These are phyloP conservation scores for Zoanthus solanderi DNA, from an alignment of 92 coral and sea anemone genomes.

Conservation along the genomic window DNA sequence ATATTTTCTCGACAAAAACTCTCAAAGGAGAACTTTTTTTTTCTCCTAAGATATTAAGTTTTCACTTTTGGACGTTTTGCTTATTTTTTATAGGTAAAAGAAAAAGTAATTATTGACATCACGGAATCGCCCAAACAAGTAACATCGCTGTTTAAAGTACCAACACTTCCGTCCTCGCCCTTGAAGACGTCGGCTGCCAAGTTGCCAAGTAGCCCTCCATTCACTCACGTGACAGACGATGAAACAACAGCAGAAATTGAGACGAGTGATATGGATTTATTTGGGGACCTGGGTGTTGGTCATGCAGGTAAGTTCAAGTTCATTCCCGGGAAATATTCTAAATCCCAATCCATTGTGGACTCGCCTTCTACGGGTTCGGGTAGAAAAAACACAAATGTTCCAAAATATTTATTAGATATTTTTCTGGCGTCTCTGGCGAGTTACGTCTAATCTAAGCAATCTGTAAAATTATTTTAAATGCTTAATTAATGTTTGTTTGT, in stretches of 20 bases:
- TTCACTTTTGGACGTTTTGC: no score
- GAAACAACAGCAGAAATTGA: slow-evolving; percentile 51
- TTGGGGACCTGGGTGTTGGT: slow-evolving; percentile 61
- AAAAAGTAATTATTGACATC: background rate
- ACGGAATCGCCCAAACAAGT: slow-evolving; percentile 17
- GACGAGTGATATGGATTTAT: slow-evolving; percentile 75
- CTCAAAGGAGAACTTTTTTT: no score
- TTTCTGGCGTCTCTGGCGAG: no score
- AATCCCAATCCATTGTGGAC: no score
- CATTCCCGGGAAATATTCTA: background rate
- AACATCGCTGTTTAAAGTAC: slow-evolving; percentile 26
- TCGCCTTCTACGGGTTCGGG: no score
- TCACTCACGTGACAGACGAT: slow-evolving; percentile 26
- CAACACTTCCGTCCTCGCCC: background rate
- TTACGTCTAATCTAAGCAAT: no score
- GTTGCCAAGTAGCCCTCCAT: slow-evolving; percentile 34
- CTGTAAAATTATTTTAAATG: no score
- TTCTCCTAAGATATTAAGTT: no score
- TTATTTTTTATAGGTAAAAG: background rate
- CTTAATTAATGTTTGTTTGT: no score
- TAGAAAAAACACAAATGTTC: no score
- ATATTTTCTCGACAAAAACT: no score
- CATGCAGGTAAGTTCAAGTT: background rate
- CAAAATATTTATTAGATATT: no score
- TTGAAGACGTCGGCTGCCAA: background rate